Conservation (phyloP, 1,140 invertebrate genomes). For the Sycobia sp. region DNA sequence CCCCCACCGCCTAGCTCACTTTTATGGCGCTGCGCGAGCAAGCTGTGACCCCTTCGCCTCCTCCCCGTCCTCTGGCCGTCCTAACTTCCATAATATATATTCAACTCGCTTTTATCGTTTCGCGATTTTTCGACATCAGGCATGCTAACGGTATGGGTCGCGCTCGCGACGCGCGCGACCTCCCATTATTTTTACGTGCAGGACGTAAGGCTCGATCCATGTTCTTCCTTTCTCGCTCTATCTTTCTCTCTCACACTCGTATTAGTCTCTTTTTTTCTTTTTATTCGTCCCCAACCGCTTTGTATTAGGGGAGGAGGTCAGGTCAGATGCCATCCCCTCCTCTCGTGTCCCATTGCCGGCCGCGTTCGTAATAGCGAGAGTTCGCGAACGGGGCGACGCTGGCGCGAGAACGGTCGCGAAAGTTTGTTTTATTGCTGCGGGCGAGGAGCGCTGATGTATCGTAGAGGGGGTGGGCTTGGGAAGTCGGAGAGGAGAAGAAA, state of each 20-base stretch:
- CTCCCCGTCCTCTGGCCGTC: conserved; percentile 3
- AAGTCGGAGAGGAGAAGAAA: no score
- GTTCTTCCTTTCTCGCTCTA: not conserved
- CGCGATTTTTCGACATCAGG: not conserved
- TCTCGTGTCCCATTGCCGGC: not conserved
- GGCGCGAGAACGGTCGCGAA: not conserved
- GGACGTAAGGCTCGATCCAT: no score
- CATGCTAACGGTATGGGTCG: conserved; percentile 17
- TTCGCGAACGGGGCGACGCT: not conserved
- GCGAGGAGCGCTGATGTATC: not conserved
- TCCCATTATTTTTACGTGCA: not conserved
- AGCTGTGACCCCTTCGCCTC: not conserved
- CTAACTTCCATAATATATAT: no score
- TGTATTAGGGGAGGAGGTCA: no score
- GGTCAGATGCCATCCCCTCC: no score
- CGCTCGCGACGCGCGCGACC: conserved; percentile 3
- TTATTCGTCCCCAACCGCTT: no score
- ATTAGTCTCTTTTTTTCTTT: no score
- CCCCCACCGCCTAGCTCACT: no score
- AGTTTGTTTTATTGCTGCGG: conserved; percentile 4
- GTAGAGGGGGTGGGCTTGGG: no score
- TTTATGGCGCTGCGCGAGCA: not conserved
- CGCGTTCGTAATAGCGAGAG: conserved; percentile 3
- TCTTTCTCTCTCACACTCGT: not conserved
- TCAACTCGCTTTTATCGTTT: not conserved